These are phyloP conservation scores for Rapana venosa DNA, from an alignment of 2,888 invertebrate genomes.

Conservation along the genomic window DNA sequence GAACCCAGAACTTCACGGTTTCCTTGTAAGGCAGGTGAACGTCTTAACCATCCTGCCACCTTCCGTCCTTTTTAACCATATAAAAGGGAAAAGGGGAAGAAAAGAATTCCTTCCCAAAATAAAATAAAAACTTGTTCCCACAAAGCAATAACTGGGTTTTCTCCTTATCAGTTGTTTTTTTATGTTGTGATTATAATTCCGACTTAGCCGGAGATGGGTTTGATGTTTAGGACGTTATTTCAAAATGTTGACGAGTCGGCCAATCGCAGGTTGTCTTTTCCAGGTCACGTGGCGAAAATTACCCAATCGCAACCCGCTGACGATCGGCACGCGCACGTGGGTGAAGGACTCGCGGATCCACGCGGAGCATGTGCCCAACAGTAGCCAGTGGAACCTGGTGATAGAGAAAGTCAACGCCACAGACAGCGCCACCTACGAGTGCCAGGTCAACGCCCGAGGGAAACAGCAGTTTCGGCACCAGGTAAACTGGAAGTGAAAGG, in stretches of 20 bases:
- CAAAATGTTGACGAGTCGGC: not conserved
- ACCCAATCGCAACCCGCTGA: conserved; percentile 55
- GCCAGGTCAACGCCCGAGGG: conserved; percentile 61
- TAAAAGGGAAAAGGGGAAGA: too few relatives aligned
- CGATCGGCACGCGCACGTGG: conserved; percentile 61
- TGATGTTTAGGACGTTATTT: not conserved
- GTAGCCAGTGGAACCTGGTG: conserved; percentile 64
- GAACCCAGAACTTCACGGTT: too few relatives aligned
- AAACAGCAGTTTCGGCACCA: conserved; percentile 53
- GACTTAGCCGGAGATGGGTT: too few relatives aligned
- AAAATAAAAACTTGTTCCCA: too few relatives aligned
- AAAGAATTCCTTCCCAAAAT: too few relatives aligned
- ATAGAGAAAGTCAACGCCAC: conserved; percentile 58
- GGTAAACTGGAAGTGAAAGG: conserved; percentile 58
- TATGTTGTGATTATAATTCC: too few relatives aligned
- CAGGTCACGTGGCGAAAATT: conserved; percentile 55
- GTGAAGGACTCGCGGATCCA: conserved; percentile 57
- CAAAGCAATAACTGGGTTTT: too few relatives aligned
- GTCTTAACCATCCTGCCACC: too few relatives aligned
- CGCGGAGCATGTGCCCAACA: conserved; percentile 58
- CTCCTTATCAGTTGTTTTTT: too few relatives aligned
- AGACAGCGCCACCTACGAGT: conserved; percentile 63
- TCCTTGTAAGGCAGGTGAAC: too few relatives aligned
- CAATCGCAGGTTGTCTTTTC: not conserved
- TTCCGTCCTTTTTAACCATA: too few relatives aligned